These are phyloP conservation scores for Myathropa florea DNA, from an alignment of 2,888 invertebrate genomes.

Conservation along the genomic window DNA sequence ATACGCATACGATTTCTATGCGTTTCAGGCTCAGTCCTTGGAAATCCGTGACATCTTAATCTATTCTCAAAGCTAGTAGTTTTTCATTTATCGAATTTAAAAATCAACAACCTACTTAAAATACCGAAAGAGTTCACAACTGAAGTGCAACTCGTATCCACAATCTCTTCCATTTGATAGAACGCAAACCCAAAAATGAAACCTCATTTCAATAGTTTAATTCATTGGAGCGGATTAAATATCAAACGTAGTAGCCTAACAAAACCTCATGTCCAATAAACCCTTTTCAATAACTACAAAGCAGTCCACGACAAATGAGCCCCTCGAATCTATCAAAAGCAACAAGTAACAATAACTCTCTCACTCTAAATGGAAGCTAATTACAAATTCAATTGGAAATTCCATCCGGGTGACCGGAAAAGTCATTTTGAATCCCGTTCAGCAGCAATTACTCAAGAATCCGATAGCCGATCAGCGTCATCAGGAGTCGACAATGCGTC, in stretches of 20 bases:
- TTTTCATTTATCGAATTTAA: too few relatives aligned
- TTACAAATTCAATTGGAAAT: neutral
- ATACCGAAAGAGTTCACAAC: too few relatives aligned
- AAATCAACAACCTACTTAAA: too few relatives aligned
- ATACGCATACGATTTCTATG: too few relatives aligned
- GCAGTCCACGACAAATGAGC: neutral
- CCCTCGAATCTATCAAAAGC: neutral
- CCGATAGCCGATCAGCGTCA: neutral
- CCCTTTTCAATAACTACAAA: neutral
- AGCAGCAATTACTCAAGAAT: neutral
- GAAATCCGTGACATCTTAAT: too few relatives aligned
- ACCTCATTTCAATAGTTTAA: too few relatives aligned
- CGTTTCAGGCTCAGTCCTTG: too few relatives aligned
- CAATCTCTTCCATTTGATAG: too few relatives aligned
- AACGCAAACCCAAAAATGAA: too few relatives aligned
- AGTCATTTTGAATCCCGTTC: neutral
- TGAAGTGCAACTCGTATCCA: too few relatives aligned
- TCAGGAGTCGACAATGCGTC: neutral
- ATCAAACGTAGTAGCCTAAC: neutral
- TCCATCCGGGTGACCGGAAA: neutral
- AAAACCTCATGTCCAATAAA: too few relatives aligned
- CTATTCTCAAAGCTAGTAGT: too few relatives aligned
- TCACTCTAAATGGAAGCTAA: neutral
- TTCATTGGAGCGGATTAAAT: neutral
- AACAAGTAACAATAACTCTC: neutral